Base-by-base conservation (phyloP, 92 coral and sea anemone genomes). In the Epizoanthus fatuus region DNA sequence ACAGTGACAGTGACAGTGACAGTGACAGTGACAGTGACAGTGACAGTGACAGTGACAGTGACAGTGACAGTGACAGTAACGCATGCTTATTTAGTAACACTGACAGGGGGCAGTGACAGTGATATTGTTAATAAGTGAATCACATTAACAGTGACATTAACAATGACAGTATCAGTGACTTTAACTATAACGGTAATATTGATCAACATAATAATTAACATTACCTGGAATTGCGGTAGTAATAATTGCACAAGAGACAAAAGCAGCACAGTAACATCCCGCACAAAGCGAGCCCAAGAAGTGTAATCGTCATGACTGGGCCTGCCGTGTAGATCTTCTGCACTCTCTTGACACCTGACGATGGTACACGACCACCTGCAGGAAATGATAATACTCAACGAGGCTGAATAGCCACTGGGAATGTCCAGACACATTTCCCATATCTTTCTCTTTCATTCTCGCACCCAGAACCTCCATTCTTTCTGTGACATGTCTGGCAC, bases 181-280 rank as follows among this genome's bases (percentile, higher is more conserved):
- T 29, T 29, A 29, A 29, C 35, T 29, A 29, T 22, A 29, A 29
- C 35, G 1, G 35, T 1, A 29, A 29, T 29, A 29, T 29, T 29
- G 49, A 5, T 6, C 49, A 44, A 44, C 7, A 42, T 42, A 44
- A 4, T 70, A 44, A 5, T 44, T 44, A 44, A 44, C 9, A 4
- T 56, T 64, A 96, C 98, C 95, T 87, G 72, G 90, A 84, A 37
- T 87, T 83, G 35, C 98, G 87, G 69, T 94, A 83, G 76, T 65
- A 86, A 73, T 80, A 87, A 54, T 96, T 93, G 42, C 91, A 89
- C 69, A 89, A 76, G 63, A 96, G 64, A 51, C 96, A 91, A 73
- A 74, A 81, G 22, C 88, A 16, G 35, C 98, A 94, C 74, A 94
- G 87, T 29, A 96, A 7, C 16, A 93, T 72, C n/a, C 98, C 98